Evolutionary conservation across 2,888 invertebrate genomes (phyloP), one percentile per base, ranked within the genome.

Genomic region (Scelioninae gen. 2): DNA sequence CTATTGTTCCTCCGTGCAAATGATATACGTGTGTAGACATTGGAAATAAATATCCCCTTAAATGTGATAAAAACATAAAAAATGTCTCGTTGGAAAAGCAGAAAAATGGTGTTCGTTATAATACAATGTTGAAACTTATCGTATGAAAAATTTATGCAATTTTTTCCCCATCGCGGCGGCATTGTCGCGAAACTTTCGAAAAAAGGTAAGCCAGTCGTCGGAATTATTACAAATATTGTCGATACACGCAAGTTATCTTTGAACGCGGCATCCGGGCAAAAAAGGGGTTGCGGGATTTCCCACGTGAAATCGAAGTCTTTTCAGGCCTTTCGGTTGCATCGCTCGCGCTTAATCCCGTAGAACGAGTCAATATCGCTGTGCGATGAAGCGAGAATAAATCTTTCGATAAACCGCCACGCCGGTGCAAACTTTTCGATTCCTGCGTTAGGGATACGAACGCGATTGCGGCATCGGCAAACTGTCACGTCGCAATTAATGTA

Each of bases 321-420:
- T 53, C 25, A 64, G 46, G 33, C 45, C 45, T 45, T 28, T 33
- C 6, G 10, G 39, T 28, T 52, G 63, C 55, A 46, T 4, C 16
- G 15, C 9, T 31, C 46, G 13, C 55, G 55, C 65, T 46, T 65
- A 65, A 65, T 65, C 55, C 65, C 19, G 13, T 65, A 33, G 39
- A 67, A 55, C 48, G 55, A 67, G 57, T 57, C 37, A 67, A 67
- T 67, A 67, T 41, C 57, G 50, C 22, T 19, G 48, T 46, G 41
- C 50, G 39, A 28, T 57, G 67, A 57, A 67, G 57, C 57, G 48
- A 57, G 41, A 50, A 57, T 67, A 67, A 67, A 67, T 67, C 43
- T 46, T 64, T 64, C 53, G 37, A 53, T 64, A 64, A 64, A 64
- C 64, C 64, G 35, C 64, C 43, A 7, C 37, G 46, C 37, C 37